phyloP scores from a whole-genome alignment of 2,797 vertebrate species.

The Craterocephalus amniculus region DNA sequence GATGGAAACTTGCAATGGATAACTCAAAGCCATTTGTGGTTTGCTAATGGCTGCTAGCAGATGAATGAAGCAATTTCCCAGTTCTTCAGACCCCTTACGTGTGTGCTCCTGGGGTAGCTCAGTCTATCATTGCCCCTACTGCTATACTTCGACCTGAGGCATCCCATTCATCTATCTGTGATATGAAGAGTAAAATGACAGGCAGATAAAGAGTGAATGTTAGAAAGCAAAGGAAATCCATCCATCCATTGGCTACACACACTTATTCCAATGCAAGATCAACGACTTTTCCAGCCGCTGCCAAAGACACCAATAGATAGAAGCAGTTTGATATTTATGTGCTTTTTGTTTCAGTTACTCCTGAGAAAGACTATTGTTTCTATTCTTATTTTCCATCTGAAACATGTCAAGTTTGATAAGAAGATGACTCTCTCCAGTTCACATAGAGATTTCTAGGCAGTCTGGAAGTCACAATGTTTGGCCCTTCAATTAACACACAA shows the following conservation, averaged over 20 bases:
- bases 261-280: too few species aligned
- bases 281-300: neutral
- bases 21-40: constrained; percentile 44
- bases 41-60: constrained; percentile 61
- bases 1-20: neutral
- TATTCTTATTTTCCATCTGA: neutral
- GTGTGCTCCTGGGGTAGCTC: constrained; percentile 48
- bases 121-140: constrained; percentile 66
- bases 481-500: neutral
- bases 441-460: neutral
- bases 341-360: neutral
- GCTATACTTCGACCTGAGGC: constrained; percentile 56
- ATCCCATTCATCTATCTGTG: constrained; percentile 56
- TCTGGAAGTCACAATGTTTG: neutral
- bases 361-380: neutral
- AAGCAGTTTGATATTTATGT: neutral
- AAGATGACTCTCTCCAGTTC: neutral
- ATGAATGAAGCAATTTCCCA: constrained; percentile 69
- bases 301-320: neutral
- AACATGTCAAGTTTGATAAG: neutral
- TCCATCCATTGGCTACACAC: neutral
- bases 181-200: constrained; percentile 43
- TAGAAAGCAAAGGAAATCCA: neutral
- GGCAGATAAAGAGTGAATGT: constrained; percentile 39
- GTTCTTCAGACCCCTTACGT: constrained; percentile 52